Evolutionary conservation across 53 echinoderm and acorn worm genomes (phyloP), one percentile per base, ranked within the genome.

Genomic region (Echinometra lucunter): DNA sequence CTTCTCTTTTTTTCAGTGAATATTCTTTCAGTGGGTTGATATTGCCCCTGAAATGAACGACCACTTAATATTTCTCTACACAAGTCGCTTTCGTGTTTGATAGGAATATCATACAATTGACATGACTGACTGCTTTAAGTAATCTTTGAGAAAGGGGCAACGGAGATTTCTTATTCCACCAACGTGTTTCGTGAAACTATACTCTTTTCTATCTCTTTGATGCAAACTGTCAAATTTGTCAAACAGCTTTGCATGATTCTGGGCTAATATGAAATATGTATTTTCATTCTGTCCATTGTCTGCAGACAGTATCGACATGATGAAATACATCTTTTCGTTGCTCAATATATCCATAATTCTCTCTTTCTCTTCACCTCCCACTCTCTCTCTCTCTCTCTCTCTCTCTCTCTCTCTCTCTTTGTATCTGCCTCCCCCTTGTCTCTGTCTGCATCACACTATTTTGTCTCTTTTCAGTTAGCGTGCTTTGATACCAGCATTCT

Each of bases 261-360:
- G 23, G 42, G 78, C 78, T 78, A 78, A 78, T 78, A 40, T 78
- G 42, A 40, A 78, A 78, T 42, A 78, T 42, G 72, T 78, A 78
- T 78, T 78, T 42, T 78, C 6, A 42, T 72, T 38, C 78, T 78
- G 38, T 12, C 19, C 42, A 78, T 78, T 78, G 78, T 78, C 78
- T 78, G 78, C 4, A 4, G 35, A 42, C 38, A 3, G 19, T 4
- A 78, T 78, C 42, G 32, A 32, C 42, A 21, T 28, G 30, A 78
- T 40, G 40, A 78, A 78, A 42, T 38, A 19, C 42, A 40, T 78
- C 6, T 21, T 18, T 6, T 40, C 42, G 17, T 1, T 6, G 78
- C 42, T 19, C 4, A 78, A 78, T 40, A 6, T 13, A 82, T 82
- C 12, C 28, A 47, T 3, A 69, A 32, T 2, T 49, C 37, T 23